Evolutionary conservation across 2,797 vertebrate genomes (phyloP), one percentile per base, ranked within the genome.

Genomic region (Bryconaethiops microstoma): DNA sequence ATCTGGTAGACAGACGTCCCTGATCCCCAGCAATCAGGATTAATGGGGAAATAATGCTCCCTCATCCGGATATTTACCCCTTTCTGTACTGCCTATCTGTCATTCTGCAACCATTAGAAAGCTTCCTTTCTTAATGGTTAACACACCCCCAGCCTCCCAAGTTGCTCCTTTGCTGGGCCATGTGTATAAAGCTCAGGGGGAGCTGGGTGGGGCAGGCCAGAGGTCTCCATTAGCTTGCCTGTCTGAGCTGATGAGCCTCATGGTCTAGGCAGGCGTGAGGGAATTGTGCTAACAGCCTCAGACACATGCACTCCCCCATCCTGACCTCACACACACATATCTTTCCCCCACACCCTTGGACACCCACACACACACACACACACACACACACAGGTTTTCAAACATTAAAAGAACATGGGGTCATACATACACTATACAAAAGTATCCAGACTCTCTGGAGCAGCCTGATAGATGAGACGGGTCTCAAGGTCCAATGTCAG

Each of bases 201-300:
- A 8, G 7, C 88, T 84, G 90, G 71, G 68, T 64, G 62, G 79
- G 76, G 84, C 65, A 12, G 74, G 89, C 87, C 89, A 86, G 88
- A 90, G 91, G 90, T 91, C 89, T 93, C 92, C 90, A 93, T 93
- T 93, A 93, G 88, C 79, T 17, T 70, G 79, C 78, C 73, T 35
- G 62, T 76, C 67, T 29, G 71, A 82, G 83, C 77, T 79, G 79
- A 79, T 81, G 50, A 64, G 79, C 67, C 80, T 86, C 75, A 64
- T 17, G 77, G 77, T 82, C 68, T 69, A 83, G 79, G 82, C 84
- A 84, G 84, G 80, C 78, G 13, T 82, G 75, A 85, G 85, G 83
- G 85, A 86, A 86, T 86, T 82, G 83, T 23, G 17, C 65, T 76
- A 79, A 76, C 76, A 81, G 76, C 76, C 35, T 76, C 62, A 78